A percentile compares a stretch with the other conserved stretches of the same genome.
Evolutionary conservation across 2,797 vertebrate species (phyloP).

Genomic region (Kryptopterus vitreolus): DNA sequence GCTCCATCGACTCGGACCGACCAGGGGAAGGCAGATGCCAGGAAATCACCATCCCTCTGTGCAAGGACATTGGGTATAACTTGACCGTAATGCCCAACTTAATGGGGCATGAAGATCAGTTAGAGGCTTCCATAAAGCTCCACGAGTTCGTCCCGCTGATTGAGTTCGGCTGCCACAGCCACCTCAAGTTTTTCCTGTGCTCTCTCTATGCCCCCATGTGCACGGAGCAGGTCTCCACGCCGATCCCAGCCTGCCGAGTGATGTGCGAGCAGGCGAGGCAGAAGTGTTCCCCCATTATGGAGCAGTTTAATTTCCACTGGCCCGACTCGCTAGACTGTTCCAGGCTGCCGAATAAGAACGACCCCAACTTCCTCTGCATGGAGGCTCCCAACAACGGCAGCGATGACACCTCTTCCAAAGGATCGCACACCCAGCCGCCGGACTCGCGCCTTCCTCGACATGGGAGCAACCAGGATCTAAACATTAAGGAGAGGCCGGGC

Average conservation of each 20-base stretch:
- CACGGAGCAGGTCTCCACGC: constrained; percentile 95
- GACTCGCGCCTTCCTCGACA: constrained; percentile 85
- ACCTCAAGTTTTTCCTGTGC: constrained; percentile 95
- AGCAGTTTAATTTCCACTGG: constrained; percentile 93
- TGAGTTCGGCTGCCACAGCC: constrained; percentile 92
- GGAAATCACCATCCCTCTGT: constrained; percentile 91
- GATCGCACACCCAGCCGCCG: constrained; percentile 86
- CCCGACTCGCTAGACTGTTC: constrained; percentile 93
- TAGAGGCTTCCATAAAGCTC: constrained; percentile 92
- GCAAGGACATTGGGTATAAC: constrained; percentile 97
- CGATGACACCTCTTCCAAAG: constrained; percentile 82
- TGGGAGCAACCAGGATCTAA: constrained; percentile 64
- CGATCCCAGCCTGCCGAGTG: constrained; percentile 92
- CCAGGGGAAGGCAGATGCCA: constrained; percentile 90
- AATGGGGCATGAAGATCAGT: constrained; percentile 93
- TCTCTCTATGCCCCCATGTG: constrained; percentile 98
- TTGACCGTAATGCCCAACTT: constrained; percentile 96
- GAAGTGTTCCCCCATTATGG: constrained; percentile 92
- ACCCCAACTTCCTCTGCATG: constrained; percentile 97
- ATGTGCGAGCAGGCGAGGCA: constrained; percentile 96
- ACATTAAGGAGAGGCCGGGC: constrained; percentile 66
- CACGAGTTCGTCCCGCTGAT: constrained; percentile 95
- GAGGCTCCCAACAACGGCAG: constrained; percentile 94
- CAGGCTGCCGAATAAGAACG: constrained; percentile 92
- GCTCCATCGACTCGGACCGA: constrained; percentile 89